Evolutionary conservation across 2,888 invertebrate genomes (phyloP).

Genomic region (Drosophila parthenogenetica): DNA sequence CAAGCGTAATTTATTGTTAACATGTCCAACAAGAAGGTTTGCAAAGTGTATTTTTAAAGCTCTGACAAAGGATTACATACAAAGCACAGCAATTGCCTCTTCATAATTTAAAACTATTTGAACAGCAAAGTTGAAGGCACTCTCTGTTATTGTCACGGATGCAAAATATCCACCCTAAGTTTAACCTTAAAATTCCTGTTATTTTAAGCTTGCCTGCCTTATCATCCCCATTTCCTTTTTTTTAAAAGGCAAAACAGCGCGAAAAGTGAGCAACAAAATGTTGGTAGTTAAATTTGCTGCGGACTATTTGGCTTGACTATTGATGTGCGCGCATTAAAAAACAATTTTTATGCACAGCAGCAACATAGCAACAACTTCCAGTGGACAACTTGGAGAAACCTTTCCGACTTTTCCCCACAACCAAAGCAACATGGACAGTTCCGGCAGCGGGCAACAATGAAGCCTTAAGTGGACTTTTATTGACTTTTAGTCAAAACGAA

Average conservation of each 20-base stretch:
- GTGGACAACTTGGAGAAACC: slow-evolving; percentile 43
- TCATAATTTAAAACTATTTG: slow-evolving; percentile 36
- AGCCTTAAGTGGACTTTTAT: slow-evolving; percentile 80
- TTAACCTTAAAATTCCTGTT: background rate
- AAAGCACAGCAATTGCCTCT: background rate
- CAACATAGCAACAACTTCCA: slow-evolving; percentile 36
- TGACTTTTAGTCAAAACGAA: slow-evolving; percentile 81
- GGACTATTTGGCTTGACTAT: slow-evolving; percentile 80
- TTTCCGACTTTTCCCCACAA: background rate
- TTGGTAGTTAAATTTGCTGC: slow-evolving; percentile 75
- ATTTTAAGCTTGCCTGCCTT: slow-evolving; percentile 6
- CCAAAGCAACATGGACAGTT: slow-evolving; percentile 36
- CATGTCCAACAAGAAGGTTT: slow-evolving; percentile 40
- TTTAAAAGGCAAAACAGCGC: slow-evolving; percentile 37
- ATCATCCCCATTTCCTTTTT: slow-evolving; percentile 15
- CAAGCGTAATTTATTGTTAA: slow-evolving; percentile 67
- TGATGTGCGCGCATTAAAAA: slow-evolving; percentile 80
- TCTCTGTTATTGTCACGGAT: slow-evolving; percentile 24
- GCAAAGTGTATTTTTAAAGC: slow-evolving; percentile 30
- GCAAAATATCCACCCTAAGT: slow-evolving; percentile 13
- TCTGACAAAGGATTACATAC: slow-evolving; percentile 26
- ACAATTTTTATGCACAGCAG: slow-evolving; percentile 73
- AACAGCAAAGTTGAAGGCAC: slow-evolving; percentile 28
- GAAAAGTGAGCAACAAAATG: slow-evolving; percentile 66
- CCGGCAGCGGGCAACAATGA: slow-evolving; percentile 68